Evolutionary conservation across 1,140 invertebrate species (phyloP).

Genomic region (Pteromalus puparum): DNA sequence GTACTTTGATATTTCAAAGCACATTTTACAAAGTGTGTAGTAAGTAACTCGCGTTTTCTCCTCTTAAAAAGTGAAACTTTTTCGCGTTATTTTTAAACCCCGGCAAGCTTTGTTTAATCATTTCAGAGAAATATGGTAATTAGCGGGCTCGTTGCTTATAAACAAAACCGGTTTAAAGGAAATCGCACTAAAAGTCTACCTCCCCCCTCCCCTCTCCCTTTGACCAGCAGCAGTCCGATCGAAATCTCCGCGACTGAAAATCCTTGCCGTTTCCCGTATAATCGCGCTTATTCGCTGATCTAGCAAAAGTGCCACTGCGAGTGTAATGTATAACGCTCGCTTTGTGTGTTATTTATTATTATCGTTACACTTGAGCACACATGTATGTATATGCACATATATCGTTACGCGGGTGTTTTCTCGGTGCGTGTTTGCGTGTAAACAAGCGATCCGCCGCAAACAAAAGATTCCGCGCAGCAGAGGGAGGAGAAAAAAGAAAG

Average conservation of each 20-base stretch:
- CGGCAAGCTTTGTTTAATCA: constrained; percentile 3
- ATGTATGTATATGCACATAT: neutral
- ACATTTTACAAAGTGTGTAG: too few relatives aligned
- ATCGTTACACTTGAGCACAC: neutral
- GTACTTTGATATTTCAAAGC: too few relatives aligned
- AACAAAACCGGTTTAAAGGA: constrained; percentile 27
- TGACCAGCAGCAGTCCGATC: neutral
- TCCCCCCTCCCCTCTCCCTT: neutral
- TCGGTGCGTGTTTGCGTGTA: neutral
- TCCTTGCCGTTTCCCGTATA: neutral
- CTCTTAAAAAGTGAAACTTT: neutral
- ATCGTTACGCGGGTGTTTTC: neutral
- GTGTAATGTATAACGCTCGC: neutral
- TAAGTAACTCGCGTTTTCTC: neutral
- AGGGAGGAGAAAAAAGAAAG: neutral
- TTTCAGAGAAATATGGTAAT: constrained; percentile 28
- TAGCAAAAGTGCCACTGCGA: neutral
- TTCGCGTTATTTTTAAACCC: neutral
- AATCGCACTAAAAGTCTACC: neutral
- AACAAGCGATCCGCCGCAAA: neutral
- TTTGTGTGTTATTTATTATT: neutral
- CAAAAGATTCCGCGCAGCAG: neutral
- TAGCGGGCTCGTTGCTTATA: constrained; percentile 16
- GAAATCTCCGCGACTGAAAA: neutral
- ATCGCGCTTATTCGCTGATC: neutral